Base-by-base conservation (phyloP, 1,140 invertebrate species). In the Bemisia tabaci region DNA sequence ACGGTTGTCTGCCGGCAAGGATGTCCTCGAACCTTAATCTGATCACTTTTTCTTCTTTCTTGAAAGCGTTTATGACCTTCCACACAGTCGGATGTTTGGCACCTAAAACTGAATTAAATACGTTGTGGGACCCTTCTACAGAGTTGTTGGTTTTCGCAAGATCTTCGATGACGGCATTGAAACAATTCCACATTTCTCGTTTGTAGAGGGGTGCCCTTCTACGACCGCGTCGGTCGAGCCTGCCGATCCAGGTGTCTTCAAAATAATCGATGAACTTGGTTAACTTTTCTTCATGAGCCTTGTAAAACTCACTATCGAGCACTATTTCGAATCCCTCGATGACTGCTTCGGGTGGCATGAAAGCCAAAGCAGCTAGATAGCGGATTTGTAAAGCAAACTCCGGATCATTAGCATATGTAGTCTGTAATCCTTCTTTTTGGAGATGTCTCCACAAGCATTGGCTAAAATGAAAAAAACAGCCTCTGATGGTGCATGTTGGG, bases 381-480 rank as follows among this genome's bases (percentile, higher is more conserved):
- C 62, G 60, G 62, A 69, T n/a, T 60, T 69, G 21, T 27, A 67
- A 59, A 17, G 61, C 59, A 63, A 70, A 70, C 1, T 63, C 48
- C 24, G 27, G 62, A 61, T 68, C 64, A 11, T 63, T 58, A 12
- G 27, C 63, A 39, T 69, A 70, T 63, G 27, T 25, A 2, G 21
- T 5, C 39, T 59, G 12, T 58, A 68, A 59, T 23, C 65, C 68
- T 61, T 48, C 22, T n/a, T 24, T 22, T 59, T 71, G 68, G 65
- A 71, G 27, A 12, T 62, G 22, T 62, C 68, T 63, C 63, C 70
- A 71, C 21, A 67, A 62, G 26, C 62, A 65, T 63, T 71, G 60
- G 22, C 48, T 26, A 22, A 68, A 71, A 62, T 68, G 68, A 48
- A 69, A 69, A 21, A 68, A 65, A 26, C 70, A 69, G 21, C 70